Evolutionary conservation across 2,888 invertebrate genomes (phyloP), one percentile per base, ranked within the genome.

Genomic region (Lasioglossum morio): DNA sequence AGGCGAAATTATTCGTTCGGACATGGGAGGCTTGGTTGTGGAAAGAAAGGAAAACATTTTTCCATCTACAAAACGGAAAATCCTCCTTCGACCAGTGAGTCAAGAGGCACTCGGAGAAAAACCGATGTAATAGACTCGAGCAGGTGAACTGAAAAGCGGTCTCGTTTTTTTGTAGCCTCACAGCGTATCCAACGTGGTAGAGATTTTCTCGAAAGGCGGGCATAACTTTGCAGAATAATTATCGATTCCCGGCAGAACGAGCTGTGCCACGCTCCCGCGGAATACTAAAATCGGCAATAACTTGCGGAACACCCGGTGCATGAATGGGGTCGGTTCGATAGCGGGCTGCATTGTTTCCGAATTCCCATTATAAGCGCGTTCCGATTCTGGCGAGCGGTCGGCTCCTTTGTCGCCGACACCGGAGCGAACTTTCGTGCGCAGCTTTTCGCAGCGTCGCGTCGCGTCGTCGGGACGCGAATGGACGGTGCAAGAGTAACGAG

Each of bases 331-430:
- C 88, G 89, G 90, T 87, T 92, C 92, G 89, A 92, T 92, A 91
- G 86, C 87, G 92, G 89, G 91, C 87, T 88, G 91, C 92, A 92
- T 93, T 92, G 93, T 92, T 92, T 92, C 91, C 91, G 90, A 92
- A 92, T 91, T 92, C 89, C 90, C 87, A 92, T 93, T 92, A 92
- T 91, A 91, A 91, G 85, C 91, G 87, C 75, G 82, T 85, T 84
- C 66, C 86, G 84, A 89, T 87, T 87, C 85, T 48, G 77, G 72
- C 70, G 85, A 84, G 86, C 82, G 81, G 81, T 77, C 81, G 77
- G 75, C 74, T 79, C 84, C 88, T 90, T 90, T 90, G 89, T 90
- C 84, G 82, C 73, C 46, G 76, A 40, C 80, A 57, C 60, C 66
- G 78, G 23, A 63, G 77, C 57, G 84, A 85, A 79, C 83, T 86